Conservation (phyloP, 2,888 invertebrate genomes). For the Clivina fossor region DNA sequence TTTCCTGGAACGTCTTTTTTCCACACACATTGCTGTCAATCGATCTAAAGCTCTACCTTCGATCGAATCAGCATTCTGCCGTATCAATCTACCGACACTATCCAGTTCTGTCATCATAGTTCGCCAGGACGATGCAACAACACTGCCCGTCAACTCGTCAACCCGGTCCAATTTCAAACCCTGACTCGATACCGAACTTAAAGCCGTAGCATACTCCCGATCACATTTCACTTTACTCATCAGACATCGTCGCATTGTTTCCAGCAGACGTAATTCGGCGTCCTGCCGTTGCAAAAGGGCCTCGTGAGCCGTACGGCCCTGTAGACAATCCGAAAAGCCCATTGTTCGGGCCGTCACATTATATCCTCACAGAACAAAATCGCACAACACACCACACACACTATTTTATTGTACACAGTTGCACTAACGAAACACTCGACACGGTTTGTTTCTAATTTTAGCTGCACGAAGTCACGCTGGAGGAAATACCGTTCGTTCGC, state of each 20-base stretch:
- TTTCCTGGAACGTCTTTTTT: conserved; percentile 84
- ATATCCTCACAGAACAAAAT: conserved; percentile 4
- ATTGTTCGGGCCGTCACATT: conserved; percentile 51
- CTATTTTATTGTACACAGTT: background rate
- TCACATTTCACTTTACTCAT: conserved; percentile 88
- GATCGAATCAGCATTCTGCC: conserved; percentile 82
- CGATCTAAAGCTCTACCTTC: conserved; percentile 82
- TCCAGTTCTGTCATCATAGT: conserved; percentile 89
- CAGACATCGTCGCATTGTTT: conserved; percentile 86
- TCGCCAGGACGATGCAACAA: conserved; percentile 75
- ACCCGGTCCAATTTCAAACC: conserved; percentile 81
- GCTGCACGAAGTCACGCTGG: conserved; percentile 9
- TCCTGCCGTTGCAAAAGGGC: conserved; percentile 88
- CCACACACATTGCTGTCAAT: conserved; percentile 76
- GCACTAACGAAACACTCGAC: too few species aligned
- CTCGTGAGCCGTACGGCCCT: conserved; percentile 88
- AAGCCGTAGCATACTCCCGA: conserved; percentile 83
- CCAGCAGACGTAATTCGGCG: conserved; percentile 88
- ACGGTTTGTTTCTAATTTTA: conserved; percentile 15
- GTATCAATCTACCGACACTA: conserved; percentile 77
- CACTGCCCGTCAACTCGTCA: conserved; percentile 72
- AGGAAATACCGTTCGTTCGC: conserved; percentile 12
- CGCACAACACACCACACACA: conserved; percentile 43
- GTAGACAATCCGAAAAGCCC: conserved; percentile 85
- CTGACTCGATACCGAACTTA: conserved; percentile 78